Base-by-base conservation (phyloP, 2,888 invertebrate genomes). In the Lasioglossum figueresi region DNA sequence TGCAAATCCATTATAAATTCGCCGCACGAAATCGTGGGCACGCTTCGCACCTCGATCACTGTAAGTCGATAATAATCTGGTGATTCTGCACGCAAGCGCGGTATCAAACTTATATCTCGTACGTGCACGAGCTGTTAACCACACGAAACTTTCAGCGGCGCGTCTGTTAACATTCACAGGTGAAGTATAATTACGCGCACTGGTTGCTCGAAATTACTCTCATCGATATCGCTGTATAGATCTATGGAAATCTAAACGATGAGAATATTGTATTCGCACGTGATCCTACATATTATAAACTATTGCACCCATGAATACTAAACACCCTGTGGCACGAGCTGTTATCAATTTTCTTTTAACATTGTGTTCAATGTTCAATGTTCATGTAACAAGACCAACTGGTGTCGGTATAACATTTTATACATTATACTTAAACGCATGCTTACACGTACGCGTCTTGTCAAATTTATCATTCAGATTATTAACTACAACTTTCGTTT, bases 31-130 rank as follows among this genome's bases (percentile, higher is more conserved):
- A 83, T 73, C 80, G 71, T 63, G 56, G 79, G 83, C 87, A 83
- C 86, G 80, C 80, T 87, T 85, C 83, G 66, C 78, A 59, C 76
- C 59, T 78, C 83, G 45, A 78, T 86, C 86, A 59, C 34, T 72
- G 70, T 74, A 48, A 79, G 82, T 77, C 80, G 84, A 87, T 88
- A 82, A 88, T 88, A 87, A 87, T 88, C 79, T 52, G 78, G 63
- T 74, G 82, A 79, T 87, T 85, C 87, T 73, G 76, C 88, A 81
- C 87, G 80, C 85, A 80, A 80, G 70, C 66, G 37, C 82, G 70
- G 79, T 87, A 84, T 86, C 86, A 72, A 84, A 76, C 77, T 83
- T 85, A 85, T 79, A 85, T 82, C 81, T 79, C 84, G 73, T 72
- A 82, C 87, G 87, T 84, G 87, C 77, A 4, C 23, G 19, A 31